phyloP scores from a whole-genome alignment of 2,113 vertebrate species.

The Pelmatolapia mariae region DNA sequence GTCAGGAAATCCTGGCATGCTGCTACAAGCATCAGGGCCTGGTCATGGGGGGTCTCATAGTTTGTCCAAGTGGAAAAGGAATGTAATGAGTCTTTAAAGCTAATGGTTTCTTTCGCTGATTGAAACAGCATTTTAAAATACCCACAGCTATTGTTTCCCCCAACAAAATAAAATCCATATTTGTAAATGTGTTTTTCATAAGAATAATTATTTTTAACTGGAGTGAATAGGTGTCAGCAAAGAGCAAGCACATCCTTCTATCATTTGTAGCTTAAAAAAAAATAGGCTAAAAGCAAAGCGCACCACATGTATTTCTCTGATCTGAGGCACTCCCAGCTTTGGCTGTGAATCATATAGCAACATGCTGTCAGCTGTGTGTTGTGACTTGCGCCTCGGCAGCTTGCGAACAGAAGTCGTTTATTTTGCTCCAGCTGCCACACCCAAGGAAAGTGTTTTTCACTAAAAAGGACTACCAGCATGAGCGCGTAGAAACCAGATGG shows the following conservation, averaged over 20 bases:
- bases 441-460: conserved; percentile 73
- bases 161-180: conserved; percentile 6
- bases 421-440: conserved; percentile 74
- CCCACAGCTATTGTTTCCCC: neutral
- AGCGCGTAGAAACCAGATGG: conserved; percentile 23
- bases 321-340: conserved; percentile 59
- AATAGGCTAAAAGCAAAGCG: neutral
- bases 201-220: conserved; percentile 16
- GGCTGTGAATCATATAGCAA: conserved; percentile 52
- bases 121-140: conserved; percentile 44
- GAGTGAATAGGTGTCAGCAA: neutral
- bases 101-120: conserved; percentile 31
- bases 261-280: neutral
- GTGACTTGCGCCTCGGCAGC: conserved; percentile 68
- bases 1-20: conserved; percentile 55
- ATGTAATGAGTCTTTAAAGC: conserved; percentile 50
- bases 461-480: conserved; percentile 37
- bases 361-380: conserved; percentile 70
- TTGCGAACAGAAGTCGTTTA: conserved; percentile 69
- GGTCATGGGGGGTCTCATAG: conserved; percentile 50
- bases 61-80: conserved; percentile 44
- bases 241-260: neutral
- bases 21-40: conserved; percentile 52
- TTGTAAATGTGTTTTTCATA: conserved; percentile 49
- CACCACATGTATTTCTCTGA: conserved; percentile 18